Evolutionary conservation across 2,113 vertebrate genomes (phyloP).

Genomic region (mouse (Mus musculus)): GRCm39 chr2:153623501-153624000

Average conservation of each 20-base stretch:
- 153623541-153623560: not conserved
- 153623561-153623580: not conserved
- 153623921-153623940: not conserved
- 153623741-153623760: not conserved
- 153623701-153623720: conserved; percentile 25
- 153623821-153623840: not conserved
- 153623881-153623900: not conserved
- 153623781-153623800: no score
- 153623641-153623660: not conserved
- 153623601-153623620: not conserved
- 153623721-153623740: conserved; percentile 62
- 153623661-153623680: conserved; percentile 54
- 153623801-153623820: not conserved
- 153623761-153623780: not conserved
- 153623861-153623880: not conserved
- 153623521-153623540: not conserved
- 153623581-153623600: not conserved
- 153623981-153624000: not conserved
- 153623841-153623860: not conserved
- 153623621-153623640: not conserved
- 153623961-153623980: not conserved
- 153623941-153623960: no score
- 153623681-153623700: conserved; percentile 56
- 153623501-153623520: not conserved
- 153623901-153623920: not conserved